Evolutionary conservation across 2,797 vertebrate species (phyloP).

Genomic region (Hozukius guyotensis): DNA sequence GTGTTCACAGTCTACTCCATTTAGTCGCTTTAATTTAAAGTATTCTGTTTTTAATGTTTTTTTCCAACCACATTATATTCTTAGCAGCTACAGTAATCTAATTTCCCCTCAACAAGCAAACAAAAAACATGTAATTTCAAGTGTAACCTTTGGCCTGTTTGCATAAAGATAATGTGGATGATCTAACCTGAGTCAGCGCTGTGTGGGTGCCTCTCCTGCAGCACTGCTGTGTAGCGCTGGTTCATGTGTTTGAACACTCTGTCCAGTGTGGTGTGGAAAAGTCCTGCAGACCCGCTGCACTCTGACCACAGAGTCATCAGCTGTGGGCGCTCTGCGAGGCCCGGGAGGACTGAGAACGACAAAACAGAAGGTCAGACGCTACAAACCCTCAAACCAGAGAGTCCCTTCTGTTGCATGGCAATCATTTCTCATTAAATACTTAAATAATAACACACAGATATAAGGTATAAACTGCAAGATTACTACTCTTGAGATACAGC

Average conservation of each 20-base stretch:
- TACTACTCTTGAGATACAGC: neutral
- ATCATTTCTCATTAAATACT: neutral
- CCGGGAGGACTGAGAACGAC: conserved; percentile 86
- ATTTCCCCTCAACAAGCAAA: neutral
- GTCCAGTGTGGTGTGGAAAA: conserved; percentile 93
- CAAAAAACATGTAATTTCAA: neutral
- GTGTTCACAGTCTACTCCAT: neutral
- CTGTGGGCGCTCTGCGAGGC: conserved; percentile 85
- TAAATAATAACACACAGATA: neutral
- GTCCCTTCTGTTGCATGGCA: neutral
- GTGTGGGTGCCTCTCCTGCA: conserved; percentile 86
- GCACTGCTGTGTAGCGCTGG: conserved; percentile 79
- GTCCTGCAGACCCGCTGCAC: conserved; percentile 86
- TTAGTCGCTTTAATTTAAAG: neutral
- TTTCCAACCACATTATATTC: neutral
- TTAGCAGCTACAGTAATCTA: neutral
- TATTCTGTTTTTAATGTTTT: neutral
- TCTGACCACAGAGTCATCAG: conserved; percentile 93
- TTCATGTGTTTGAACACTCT: conserved; percentile 89
- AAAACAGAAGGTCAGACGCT: neutral
- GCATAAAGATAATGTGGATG: neutral
- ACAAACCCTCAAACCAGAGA: neutral
- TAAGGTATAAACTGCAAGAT: neutral
- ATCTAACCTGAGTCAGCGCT: conserved; percentile 85
- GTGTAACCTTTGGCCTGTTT: conserved; percentile 1